Base-by-base conservation (phyloP, 2,888 invertebrate species). In the Luffia ferchaultella region DNA sequence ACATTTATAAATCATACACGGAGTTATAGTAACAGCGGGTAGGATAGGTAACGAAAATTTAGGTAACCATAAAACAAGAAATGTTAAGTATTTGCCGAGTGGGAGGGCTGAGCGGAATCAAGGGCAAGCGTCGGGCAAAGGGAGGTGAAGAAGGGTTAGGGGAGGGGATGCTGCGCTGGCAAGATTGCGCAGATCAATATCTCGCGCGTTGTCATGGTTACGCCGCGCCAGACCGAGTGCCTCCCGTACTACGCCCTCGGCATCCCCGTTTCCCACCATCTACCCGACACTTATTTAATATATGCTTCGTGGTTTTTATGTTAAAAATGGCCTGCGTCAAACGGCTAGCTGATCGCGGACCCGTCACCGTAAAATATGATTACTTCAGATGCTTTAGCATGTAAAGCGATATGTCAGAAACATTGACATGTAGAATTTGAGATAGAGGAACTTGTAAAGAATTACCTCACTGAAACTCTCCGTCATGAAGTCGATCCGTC, bases 191-290 rank as follows among this genome's bases (percentile, higher is more conserved):
- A 56, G 57, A 58, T 76, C 79, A 76, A 78, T 76, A 79, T 76
- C 76, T 74, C 45, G 16, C 74, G 65, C 73, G 87, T 87, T 78
- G 71, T 85, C 82, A 83, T 83, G 85, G 80, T 76, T 74, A 87
- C 86, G 85, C 85, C 84, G 83, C 77, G 85, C 86, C 85, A 86
- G 85, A 86, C 87, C 80, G 86, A 85, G 86, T 86, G 86, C 85
- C 87, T 86, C 86, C 83, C 76, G 84, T 83, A 79, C 83, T 80
- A 76, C 78, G 74, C 71, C 71, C 67, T 64, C 62, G 57, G 58
- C 58, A 55, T 60, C 60, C 59, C 61, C 57, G 59, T 62, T 58
- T 58, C 60, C 61, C 57, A 74, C 73, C 74, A 72, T 76, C 74
- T n/a, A 73, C 69, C 74, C 78, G 74, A 73, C 78, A 74, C 76